Evolutionary conservation across 2,888 invertebrate genomes (phyloP), one percentile per base, ranked within the genome.

Genomic region (Tiliacea citrago): DNA sequence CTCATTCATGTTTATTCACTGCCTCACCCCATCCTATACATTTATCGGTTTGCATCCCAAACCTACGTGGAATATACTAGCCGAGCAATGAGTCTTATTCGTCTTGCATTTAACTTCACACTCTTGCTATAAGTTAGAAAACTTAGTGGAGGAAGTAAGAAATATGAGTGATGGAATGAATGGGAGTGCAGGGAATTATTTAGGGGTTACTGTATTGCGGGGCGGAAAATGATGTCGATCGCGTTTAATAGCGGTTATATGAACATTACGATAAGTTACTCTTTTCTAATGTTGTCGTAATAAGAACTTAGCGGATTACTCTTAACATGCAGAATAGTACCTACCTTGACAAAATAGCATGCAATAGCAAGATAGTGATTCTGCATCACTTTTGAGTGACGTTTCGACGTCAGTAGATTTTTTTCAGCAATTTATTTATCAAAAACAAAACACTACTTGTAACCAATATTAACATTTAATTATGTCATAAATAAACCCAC

Each of bases 1-100:
- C 85, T 79, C 86, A 82, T 90, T 91, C 88, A 88, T 91, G 89
- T 92, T 90, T 91, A 91, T 92, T 92, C 89, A 92, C 93, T 87
- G 90, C 81, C 90, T 85, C 85, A 86, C 91, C 91, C 92, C 89
- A 91, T 90, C 90, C 92, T 89, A 92, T 92, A 92, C 95, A 94
- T 95, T 95, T 95, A 95, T 94, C 88, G 93, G 92, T 93, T 94
- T 92, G 94, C 93, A 94, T 92, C 93, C 91, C 81, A 83, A 86
- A 86, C 86, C 91, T 92, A 93, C 92, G 93, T 92, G 92, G 92
- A 93, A 92, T 93, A 86, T 75, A 79, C 89, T 89, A 88, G 85
- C 89, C 83, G 69, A 73, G 66, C 77, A 76, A 78, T 81, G 87
- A 87, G 77, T 92, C 90, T 91, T 93, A 92, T 95, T 90, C 93